Conservation (phyloP, 2,113 vertebrate species). For the Chaenocephalus aceratus region DNA sequence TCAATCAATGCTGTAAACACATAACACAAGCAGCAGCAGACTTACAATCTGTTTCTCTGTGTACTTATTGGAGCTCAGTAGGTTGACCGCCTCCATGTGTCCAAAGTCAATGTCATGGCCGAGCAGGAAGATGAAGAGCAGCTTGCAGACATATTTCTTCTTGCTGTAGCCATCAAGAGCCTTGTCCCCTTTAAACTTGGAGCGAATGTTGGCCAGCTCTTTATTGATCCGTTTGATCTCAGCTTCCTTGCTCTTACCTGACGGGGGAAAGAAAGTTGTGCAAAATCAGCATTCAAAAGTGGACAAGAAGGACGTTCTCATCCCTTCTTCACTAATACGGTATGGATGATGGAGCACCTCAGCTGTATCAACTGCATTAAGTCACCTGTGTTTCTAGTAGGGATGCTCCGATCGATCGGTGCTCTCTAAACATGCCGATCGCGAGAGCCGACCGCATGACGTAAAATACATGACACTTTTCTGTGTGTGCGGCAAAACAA, state of each 20-base stretch:
- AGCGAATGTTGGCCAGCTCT: constrained; percentile 94
- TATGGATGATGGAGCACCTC: too few relatives aligned
- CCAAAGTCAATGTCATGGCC: constrained; percentile 96
- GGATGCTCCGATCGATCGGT: too few relatives aligned
- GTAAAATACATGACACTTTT: too few relatives aligned
- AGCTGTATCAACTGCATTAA: too few relatives aligned
- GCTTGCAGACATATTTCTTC: constrained; percentile 95
- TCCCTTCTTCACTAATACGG: too few relatives aligned
- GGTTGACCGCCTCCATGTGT: constrained; percentile 95
- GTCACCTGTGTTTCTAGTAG: too few relatives aligned
- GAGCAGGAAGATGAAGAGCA: constrained; percentile 95
- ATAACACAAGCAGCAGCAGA: constrained; percentile 15
- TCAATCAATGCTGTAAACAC: background rate
- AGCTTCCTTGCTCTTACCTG: constrained; percentile 95
- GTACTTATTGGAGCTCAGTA: constrained; percentile 96
- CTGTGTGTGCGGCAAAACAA: too few relatives aligned
- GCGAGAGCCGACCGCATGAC: too few relatives aligned
- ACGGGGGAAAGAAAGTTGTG: background rate
- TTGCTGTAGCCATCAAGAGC: constrained; percentile 95
- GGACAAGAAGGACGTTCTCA: background rate
- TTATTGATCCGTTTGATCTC: constrained; percentile 97
- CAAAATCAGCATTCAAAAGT: background rate
- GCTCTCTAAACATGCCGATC: too few relatives aligned
- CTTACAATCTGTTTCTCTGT: constrained; percentile 96
- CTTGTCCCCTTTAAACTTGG: constrained; percentile 96